Conservation (phyloP, 1,140 invertebrate genomes). For the Solen grandis region DNA sequence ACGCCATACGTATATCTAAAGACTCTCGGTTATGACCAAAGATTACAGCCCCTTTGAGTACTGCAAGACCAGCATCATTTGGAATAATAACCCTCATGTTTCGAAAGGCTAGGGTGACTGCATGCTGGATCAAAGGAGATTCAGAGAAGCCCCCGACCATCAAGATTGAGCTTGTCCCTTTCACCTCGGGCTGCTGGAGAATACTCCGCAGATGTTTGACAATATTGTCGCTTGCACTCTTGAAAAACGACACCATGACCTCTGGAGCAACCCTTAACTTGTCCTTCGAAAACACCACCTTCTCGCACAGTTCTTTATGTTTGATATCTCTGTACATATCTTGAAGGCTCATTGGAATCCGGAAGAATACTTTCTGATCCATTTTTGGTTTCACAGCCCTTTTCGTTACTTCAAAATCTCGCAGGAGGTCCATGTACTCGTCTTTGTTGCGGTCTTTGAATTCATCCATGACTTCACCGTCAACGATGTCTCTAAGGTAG, state of each 20-base stretch:
- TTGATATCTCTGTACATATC: background rate
- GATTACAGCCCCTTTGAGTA: no score
- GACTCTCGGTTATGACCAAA: slow-evolving; percentile 48
- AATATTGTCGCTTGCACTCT: background rate
- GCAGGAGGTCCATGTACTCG: slow-evolving; percentile 24
- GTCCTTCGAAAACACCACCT: slow-evolving; percentile 8
- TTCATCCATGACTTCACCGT: slow-evolving; percentile 4
- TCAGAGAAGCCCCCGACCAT: slow-evolving; percentile 66
- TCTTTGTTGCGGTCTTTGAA: slow-evolving; percentile 36
- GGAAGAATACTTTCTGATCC: slow-evolving; percentile 1
- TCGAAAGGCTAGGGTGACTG: slow-evolving; percentile 34
- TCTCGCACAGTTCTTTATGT: slow-evolving; percentile 4
- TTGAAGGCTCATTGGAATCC: background rate
- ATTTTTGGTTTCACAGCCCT: slow-evolving; percentile 1
- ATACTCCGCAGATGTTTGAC: background rate
- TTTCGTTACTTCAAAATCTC: slow-evolving; percentile 44
- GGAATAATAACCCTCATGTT: slow-evolving; percentile 46
- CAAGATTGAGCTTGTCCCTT: slow-evolving; percentile 40
- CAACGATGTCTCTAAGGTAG: slow-evolving; percentile 23
- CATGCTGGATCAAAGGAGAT: slow-evolving; percentile 53
- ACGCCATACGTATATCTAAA: slow-evolving; percentile 60
- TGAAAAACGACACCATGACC: slow-evolving; percentile 2
- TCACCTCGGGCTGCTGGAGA: background rate
- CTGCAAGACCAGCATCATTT: slow-evolving; percentile 49
- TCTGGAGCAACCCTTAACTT: slow-evolving; percentile 13